Percentiles rank a stretch among this genome's conserved stretches.
phyloP scores from a whole-genome alignment of 2,113 vertebrate genomes.

The Sapajus apella region DNA sequence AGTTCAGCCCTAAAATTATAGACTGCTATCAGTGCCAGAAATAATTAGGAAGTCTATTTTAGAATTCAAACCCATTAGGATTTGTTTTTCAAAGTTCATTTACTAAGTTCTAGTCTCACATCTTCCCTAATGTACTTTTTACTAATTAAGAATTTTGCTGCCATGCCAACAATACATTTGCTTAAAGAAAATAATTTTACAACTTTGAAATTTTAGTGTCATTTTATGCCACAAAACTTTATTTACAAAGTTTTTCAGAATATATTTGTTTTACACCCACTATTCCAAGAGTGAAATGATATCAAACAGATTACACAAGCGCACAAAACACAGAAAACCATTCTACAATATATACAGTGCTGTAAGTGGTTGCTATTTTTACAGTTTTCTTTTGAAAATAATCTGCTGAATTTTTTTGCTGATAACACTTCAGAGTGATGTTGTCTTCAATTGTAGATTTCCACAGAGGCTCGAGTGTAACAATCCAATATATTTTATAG shows the following conservation, averaged over 20 bases:
- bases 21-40: neutral
- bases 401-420: slow-evolving; percentile 34
- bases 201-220: slow-evolving; percentile 29
- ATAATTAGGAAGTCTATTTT: neutral
- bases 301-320: slow-evolving; percentile 40
- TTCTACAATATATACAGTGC: slow-evolving; percentile 56
- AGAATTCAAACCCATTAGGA: neutral
- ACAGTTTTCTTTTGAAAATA: slow-evolving; percentile 40
- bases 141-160: slow-evolving; percentile 36
- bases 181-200: slow-evolving; percentile 42
- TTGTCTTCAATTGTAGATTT: slow-evolving; percentile 37
- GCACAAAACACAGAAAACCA: slow-evolving; percentile 30
- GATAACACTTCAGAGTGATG: slow-evolving; percentile 17
- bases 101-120: neutral
- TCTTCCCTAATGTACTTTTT: neutral
- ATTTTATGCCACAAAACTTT: slow-evolving; percentile 56
- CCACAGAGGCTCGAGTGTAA: neutral
- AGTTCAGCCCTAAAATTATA: neutral
- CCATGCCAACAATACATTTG: neutral
- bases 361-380: slow-evolving; percentile 49
- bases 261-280: neutral
- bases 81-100: neutral
- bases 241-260: slow-evolving; percentile 69
- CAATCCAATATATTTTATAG: neutral
- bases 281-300: slow-evolving; percentile 52